Percentiles rank a stretch among this genome's conserved stretches.
Conservation (phyloP, 2,113 vertebrate species). For the Protobothrops flavoviridis region DNA sequence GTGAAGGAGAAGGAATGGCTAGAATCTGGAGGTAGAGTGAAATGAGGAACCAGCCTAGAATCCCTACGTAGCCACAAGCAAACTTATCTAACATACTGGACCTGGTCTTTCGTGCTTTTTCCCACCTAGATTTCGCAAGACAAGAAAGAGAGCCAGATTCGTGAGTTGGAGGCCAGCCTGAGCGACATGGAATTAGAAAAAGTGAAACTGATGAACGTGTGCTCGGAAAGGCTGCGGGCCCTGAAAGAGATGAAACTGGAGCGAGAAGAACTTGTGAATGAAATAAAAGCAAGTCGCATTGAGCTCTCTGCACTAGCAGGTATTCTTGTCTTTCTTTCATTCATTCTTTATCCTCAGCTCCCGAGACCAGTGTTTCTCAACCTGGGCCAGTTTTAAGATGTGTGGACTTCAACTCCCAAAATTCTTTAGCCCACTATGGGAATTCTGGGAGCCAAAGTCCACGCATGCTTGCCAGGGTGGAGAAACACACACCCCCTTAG, state of each 20-base stretch:
- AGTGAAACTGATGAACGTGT: constrained; percentile 63
- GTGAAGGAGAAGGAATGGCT: neutral
- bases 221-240: constrained; percentile 62
- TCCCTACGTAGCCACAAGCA: neutral
- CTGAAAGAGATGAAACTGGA: constrained; percentile 70
- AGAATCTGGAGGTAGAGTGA: neutral
- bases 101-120: neutral
- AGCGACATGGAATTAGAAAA: constrained; percentile 71
- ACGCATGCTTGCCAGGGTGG: neutral
- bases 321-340: constrained; percentile 39
- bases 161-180: constrained; percentile 66
- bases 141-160: constrained; percentile 69
- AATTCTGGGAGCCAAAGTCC: neutral
- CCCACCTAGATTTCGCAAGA: constrained; percentile 56
- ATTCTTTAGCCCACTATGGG: neutral
- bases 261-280: constrained; percentile 70
- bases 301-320: constrained; percentile 72
- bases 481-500: neutral
- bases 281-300: constrained; percentile 63
- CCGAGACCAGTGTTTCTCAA: neutral
- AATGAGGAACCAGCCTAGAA: neutral
- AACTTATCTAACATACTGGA: neutral
- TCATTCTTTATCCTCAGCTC: neutral
- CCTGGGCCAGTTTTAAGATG: neutral
- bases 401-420: neutral